A percentile compares a stretch with the other conserved stretches of the same genome.
phyloP scores from a whole-genome alignment of 2,113 vertebrate species.

The Gorsachius goisagi region DNA sequence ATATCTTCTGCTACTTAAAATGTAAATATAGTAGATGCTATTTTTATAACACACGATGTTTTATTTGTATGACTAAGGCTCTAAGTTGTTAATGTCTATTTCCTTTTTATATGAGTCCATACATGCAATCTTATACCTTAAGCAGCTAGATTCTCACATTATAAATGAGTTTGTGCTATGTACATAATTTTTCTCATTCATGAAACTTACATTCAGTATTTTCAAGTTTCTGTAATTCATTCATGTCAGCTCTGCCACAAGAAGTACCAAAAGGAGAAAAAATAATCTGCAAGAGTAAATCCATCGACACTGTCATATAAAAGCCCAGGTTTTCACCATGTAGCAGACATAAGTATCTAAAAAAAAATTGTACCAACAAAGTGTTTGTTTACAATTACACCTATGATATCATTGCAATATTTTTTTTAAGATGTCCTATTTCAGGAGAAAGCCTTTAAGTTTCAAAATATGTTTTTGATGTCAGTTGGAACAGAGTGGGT shows the following conservation, averaged over 20 bases:
- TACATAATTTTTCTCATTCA: neutral
- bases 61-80: neutral
- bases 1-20: neutral
- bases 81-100: neutral
- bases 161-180: neutral
- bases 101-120: neutral
- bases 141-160: neutral
- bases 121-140: neutral
- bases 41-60: neutral
- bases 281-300: neutral
- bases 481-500: neutral
- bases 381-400: neutral
- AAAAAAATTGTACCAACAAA: neutral
- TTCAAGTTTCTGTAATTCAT: neutral
- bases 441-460: neutral
- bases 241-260: neutral
- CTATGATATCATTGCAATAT: neutral
- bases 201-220: neutral
- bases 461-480: neutral
- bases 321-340: neutral
- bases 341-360: neutral
- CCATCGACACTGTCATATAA: neutral
- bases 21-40: neutral
- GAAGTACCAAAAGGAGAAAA: neutral
- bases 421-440: neutral